Conservation (phyloP, 2,888 invertebrate species). For the Ophion slaviceki region DNA sequence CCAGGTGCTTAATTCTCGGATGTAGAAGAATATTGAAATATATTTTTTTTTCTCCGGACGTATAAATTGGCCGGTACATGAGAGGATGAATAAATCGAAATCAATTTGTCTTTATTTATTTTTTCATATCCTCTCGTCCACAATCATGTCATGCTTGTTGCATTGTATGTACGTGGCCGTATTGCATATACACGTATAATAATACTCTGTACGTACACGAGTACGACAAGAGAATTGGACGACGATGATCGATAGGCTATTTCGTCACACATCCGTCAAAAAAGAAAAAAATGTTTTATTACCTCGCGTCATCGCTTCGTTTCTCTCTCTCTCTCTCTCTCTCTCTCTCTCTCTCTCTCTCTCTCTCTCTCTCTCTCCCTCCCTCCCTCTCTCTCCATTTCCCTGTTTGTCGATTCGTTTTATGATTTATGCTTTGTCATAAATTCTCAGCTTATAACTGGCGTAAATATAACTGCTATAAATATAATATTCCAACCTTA, state of each 20-base stretch:
- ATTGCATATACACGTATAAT: background rate
- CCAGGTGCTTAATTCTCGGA: background rate
- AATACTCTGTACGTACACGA: background rate
- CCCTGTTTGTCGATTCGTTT: background rate
- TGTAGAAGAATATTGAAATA: background rate
- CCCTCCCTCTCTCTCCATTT: background rate
- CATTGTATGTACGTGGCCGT: background rate
- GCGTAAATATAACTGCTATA: background rate
- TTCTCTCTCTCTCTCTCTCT: slow-evolving; percentile 6
- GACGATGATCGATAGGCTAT: slow-evolving; percentile 60
- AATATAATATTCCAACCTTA: background rate
- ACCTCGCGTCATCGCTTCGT: slow-evolving; percentile 41
- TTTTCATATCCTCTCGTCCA: background rate
- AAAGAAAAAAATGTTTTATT: slow-evolving; percentile 50
- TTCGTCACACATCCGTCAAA: slow-evolving; percentile 61
- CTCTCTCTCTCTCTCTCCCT: slow-evolving; percentile 1
- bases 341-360: background rate
- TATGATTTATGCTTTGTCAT: background rate
- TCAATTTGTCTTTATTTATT: slow-evolving; percentile 4
- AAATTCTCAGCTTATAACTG: background rate
- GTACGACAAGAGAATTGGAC: slow-evolving; percentile 21
- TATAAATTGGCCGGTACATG: background rate
- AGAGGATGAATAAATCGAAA: background rate
- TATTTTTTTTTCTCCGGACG: background rate
- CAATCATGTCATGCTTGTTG: slow-evolving; percentile 19